Base-by-base conservation (phyloP, 2,888 invertebrate genomes). In the Carcina quercana region DNA sequence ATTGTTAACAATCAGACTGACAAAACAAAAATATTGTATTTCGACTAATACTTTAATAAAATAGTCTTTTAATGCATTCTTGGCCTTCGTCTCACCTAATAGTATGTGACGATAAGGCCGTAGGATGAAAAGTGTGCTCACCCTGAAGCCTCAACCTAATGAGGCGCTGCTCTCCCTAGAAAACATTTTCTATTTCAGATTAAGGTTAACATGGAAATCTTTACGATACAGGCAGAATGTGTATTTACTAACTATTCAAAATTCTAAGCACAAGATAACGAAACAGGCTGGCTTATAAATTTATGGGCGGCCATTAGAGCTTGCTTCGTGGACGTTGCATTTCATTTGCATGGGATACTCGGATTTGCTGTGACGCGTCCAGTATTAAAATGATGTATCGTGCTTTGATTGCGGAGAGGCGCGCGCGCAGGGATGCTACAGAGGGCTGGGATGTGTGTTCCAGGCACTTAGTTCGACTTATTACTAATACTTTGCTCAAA, bases 341-440 rank as follows among this genome's bases (percentile, higher is more conserved):
- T 73, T 68, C 72, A 83, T 83, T 83, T 79, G 80, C 79, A 82
- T 73, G 76, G 68, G 70, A 72, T 64, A 75, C 73, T 70, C 55
- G 69, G 69, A 79, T 78, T 79, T 73, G 74, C 72, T 63, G 66
- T 73, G 80, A 80, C 80, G 69, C 60, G 66, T 65, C 60, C 70
- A 71, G 76, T 78, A 80, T 78, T 80, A 75, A 75, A 67, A 79
- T 83, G 80, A 82, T 76, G 71, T 65, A 82, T 78, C 55, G 73
- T 41, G 42, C 61, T 70, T 70, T 80, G 78, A 83, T 80, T 79
- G 63, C 67, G 49, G 50, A 40, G 45, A n/a, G 44, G 44, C 19
- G 40, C 37, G 42, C 35, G 41, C 35, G 36, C 27, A 27, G 31
- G 31, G 15, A 30, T 26, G 17, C 12, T 25, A 17, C 17, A 5